phyloP scores from a whole-genome alignment of 2,113 vertebrate genomes.

The Todiramphus chloris region DNA sequence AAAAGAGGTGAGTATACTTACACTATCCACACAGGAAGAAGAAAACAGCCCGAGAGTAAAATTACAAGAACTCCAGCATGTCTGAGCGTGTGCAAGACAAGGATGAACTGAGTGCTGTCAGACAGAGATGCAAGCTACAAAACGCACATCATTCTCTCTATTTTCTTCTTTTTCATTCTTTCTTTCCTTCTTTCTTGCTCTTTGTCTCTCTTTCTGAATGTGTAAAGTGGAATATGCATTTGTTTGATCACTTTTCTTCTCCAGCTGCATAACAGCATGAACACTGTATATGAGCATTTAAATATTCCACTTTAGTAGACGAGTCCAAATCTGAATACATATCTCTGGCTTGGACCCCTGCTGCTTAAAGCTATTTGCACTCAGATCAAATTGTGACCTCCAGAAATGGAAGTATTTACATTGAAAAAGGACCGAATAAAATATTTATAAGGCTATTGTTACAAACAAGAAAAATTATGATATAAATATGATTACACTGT shows the following conservation, averaged over 20 bases:
- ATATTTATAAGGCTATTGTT: slow-evolving; percentile 39
- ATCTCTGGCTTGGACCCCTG: not conserved
- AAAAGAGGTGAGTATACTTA: not conserved
- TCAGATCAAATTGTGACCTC: slow-evolving; percentile 40
- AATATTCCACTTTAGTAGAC: not conserved
- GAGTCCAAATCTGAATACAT: not conserved
- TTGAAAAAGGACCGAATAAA: slow-evolving; percentile 5
- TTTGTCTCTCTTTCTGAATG: not conserved
- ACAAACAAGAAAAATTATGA: slow-evolving; percentile 13
- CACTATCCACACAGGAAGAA: not conserved
- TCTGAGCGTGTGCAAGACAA: not conserved
- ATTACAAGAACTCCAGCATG: not conserved
- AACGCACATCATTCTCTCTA: not conserved
- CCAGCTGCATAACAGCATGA: not conserved
- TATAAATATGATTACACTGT: slow-evolving; percentile 35
- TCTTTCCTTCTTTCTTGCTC: not conserved
- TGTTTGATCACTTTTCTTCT: not conserved
- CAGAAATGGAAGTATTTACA: slow-evolving; percentile 8
- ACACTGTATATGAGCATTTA: not conserved
- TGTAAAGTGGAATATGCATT: not conserved
- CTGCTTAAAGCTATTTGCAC: slow-evolving; percentile 29
- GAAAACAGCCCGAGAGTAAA: not conserved
- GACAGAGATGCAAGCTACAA: not conserved
- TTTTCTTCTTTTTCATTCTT: not conserved
- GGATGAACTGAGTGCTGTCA: not conserved